phyloP scores from a whole-genome alignment of 2,113 vertebrate species.

The Melanostigma gelatinosum region DNA sequence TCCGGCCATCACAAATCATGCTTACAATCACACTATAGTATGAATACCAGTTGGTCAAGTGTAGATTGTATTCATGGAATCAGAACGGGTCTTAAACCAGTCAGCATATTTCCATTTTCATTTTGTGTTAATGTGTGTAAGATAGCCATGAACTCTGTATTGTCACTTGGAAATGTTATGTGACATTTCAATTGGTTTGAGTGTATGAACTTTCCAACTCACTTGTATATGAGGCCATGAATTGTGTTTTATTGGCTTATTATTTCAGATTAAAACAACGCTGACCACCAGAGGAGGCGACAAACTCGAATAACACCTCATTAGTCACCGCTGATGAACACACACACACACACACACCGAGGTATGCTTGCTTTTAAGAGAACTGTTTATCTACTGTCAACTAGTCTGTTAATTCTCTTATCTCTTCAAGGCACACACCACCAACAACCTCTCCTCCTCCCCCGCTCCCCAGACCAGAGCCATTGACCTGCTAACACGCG shows the following conservation, averaged over 20 bases:
- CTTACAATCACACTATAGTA: not conserved
- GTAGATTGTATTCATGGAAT: not conserved
- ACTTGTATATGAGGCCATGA: not conserved
- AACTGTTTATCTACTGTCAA: constrained; percentile 50
- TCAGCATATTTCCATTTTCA: not conserved
- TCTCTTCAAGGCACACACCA: constrained; percentile 62
- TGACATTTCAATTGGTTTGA: not conserved
- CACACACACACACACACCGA: not conserved
- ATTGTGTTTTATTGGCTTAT: not conserved
- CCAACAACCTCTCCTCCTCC: constrained; percentile 36
- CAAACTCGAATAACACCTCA: not conserved
- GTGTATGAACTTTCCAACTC: not conserved
- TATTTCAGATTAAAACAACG: not conserved
- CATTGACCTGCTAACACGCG: constrained; percentile 68
- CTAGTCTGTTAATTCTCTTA: constrained; percentile 64
- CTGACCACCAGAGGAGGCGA: not conserved
- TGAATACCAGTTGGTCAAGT: not conserved
- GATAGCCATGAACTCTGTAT: not conserved
- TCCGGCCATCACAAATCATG: constrained; percentile 14
- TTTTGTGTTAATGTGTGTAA: not conserved
- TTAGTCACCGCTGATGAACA: not conserved
- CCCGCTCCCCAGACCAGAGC: constrained; percentile 54
- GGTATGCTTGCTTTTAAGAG: constrained; percentile 26
- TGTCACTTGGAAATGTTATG: not conserved
- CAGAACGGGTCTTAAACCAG: not conserved